Evolutionary conservation across 2,888 invertebrate genomes (phyloP).

Genomic region (Synanthedon vespiformis): DNA sequence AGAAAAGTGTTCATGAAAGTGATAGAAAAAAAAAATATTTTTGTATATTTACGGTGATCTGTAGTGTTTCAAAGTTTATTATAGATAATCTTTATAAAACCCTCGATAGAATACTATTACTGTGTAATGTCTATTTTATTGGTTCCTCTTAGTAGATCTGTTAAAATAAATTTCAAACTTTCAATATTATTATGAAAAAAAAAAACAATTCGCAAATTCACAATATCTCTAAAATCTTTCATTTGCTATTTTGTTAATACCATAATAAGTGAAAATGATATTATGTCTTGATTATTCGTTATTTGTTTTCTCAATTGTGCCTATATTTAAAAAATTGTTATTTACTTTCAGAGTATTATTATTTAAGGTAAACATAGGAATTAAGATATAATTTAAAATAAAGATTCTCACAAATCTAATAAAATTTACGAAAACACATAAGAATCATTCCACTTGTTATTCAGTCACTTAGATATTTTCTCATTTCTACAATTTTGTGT

Average conservation of each 20-base stretch:
- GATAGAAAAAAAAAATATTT: conserved; percentile 62
- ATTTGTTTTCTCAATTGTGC: conserved; percentile 44
- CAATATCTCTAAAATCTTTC: no score
- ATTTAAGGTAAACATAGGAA: conserved; percentile 23
- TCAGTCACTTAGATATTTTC: conserved; percentile 43
- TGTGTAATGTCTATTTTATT: no score
- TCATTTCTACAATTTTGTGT: conserved; percentile 21
- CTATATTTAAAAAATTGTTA: conserved; percentile 44
- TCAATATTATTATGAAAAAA: no score
- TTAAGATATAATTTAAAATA: conserved; percentile 28
- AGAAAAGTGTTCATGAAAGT: conserved; percentile 63
- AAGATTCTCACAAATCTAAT: conserved; percentile 33
- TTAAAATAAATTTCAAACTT: no score
- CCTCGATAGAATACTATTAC: conserved; percentile 3
- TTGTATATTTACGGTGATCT: conserved; percentile 52
- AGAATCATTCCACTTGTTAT: conserved; percentile 57
- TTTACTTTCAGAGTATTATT: conserved; percentile 48
- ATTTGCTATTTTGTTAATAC: no score
- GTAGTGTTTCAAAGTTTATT: conserved; percentile 37
- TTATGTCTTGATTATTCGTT: conserved; percentile 2
- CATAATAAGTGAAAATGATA: neutral
- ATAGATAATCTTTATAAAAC: conserved; percentile 25
- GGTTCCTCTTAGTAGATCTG: no score
- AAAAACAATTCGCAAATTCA: no score
- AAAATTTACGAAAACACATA: conserved; percentile 7